These are phyloP conservation scores for Apis dorsata DNA, from an alignment of 1,140 invertebrate genomes.

Conservation along the genomic window DNA sequence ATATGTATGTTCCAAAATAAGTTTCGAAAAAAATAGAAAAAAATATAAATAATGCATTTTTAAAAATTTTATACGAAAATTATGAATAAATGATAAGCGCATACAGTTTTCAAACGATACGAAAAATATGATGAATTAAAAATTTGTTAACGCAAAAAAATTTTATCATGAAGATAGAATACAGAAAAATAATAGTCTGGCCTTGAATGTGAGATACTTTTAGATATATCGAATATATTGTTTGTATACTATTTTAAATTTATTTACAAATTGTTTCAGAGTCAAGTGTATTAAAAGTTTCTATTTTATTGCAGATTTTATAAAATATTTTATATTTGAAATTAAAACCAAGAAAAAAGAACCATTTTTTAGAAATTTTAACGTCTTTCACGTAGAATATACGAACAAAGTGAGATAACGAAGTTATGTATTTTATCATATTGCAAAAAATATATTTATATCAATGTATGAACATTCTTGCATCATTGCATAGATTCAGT, in stretches of 20 bases:
- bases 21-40: not conserved
- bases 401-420: slow-evolving; percentile 14
- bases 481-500: slow-evolving; percentile 49
- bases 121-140: not conserved
- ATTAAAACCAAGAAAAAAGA: not conserved
- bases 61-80: not conserved
- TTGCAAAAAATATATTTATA: slow-evolving; percentile 32
- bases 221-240: slow-evolving; percentile 16
- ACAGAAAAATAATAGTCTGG: slow-evolving; percentile 26
- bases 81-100: not conserved
- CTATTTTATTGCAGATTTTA: slow-evolving; percentile 74
- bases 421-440: slow-evolving; percentile 42
- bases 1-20: not conserved
- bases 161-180: not conserved
- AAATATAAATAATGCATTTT: too few species aligned
- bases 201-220: slow-evolving; percentile 33
- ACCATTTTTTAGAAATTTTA: slow-evolving; percentile 7
- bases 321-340: slow-evolving; percentile 41
- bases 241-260: slow-evolving; percentile 45
- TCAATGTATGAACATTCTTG: slow-evolving; percentile 28
- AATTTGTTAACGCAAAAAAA: not conserved
- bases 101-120: slow-evolving; percentile 4
- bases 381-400: slow-evolving; percentile 38
- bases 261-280: slow-evolving; percentile 65
- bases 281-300: slow-evolving; percentile 68